phyloP scores from a whole-genome alignment of 2,797 vertebrate genomes.

The Lacerta bilineata region DNA sequence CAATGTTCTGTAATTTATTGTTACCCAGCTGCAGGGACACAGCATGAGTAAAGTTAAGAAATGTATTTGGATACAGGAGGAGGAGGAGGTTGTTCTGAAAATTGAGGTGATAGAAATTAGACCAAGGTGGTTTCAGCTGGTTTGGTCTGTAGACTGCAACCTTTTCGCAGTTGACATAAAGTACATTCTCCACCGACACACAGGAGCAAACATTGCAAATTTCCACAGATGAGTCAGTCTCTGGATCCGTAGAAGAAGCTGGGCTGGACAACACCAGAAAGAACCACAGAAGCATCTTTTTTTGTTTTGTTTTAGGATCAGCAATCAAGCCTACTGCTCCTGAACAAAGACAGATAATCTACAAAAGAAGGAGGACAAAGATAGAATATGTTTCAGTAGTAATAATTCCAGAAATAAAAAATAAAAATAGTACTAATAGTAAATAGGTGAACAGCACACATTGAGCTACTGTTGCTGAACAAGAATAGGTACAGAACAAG shows the following conservation, averaged over 20 bases:
- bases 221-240: slow-evolving; percentile 91
- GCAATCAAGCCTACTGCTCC: slow-evolving; percentile 84
- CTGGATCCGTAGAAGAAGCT: slow-evolving; percentile 86
- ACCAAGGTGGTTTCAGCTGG: slow-evolving; percentile 93
- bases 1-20: slow-evolving; percentile 98
- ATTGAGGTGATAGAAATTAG: slow-evolving; percentile 97
- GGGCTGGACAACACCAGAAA: slow-evolving; percentile 92
- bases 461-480: slow-evolving; percentile 63
- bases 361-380: slow-evolving; percentile 77
- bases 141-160: slow-evolving; percentile 96
- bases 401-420: slow-evolving; percentile 49
- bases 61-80: slow-evolving; percentile 96
- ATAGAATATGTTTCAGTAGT: slow-evolving; percentile 78
- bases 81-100: slow-evolving; percentile 98
- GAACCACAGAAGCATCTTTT: slow-evolving; percentile 98
- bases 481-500: slow-evolving; percentile 56
- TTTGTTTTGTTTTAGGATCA: slow-evolving; percentile 82
- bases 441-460: slow-evolving; percentile 62
- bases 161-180: slow-evolving; percentile 99
- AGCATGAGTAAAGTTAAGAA: slow-evolving; percentile 96
- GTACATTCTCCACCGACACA: slow-evolving; percentile 97
- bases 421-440: background rate
- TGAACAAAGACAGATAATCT: slow-evolving; percentile 85
- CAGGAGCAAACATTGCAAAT: slow-evolving; percentile 98
- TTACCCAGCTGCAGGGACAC: slow-evolving; percentile 98